phyloP scores from a whole-genome alignment of 2,888 invertebrate genomes.

The Platynereis dumerilii region DNA sequence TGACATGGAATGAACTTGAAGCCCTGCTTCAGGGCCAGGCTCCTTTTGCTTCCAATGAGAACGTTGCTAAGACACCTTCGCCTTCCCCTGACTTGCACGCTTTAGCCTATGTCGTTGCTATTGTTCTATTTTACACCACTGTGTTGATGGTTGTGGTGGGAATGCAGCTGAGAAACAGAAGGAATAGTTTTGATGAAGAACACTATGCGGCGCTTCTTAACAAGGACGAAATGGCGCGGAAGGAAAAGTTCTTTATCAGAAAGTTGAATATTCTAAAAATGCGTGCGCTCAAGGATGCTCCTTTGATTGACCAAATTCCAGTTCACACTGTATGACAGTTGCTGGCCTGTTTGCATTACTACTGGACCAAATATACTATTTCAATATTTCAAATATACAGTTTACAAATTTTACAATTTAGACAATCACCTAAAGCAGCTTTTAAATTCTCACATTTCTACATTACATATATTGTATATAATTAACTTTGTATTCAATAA shows the following conservation, averaged over 20 bases:
- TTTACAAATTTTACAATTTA: too few species aligned
- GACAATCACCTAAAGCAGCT: too few species aligned
- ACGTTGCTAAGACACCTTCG: too few species aligned
- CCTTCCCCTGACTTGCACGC: neutral
- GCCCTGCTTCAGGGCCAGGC: too few species aligned
- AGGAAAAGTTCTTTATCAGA: neutral
- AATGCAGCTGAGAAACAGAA: constrained; percentile 1
- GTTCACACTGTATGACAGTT: constrained; percentile 5
- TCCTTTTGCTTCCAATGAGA: too few species aligned
- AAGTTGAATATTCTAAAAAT: constrained; percentile 6
- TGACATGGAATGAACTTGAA: too few species aligned
- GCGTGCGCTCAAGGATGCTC: neutral
- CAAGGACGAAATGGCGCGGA: constrained; percentile 1
- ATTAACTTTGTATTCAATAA: too few species aligned
- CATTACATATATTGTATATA: too few species aligned
- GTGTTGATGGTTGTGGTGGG: constrained; percentile 1
- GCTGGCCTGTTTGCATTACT: too few species aligned
- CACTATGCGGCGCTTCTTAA: constrained; percentile 8
- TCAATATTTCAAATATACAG: too few species aligned
- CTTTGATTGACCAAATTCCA: neutral
- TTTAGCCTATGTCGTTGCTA: neutral
- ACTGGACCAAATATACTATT: too few species aligned
- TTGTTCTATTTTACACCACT: neutral
- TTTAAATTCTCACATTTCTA: too few species aligned
- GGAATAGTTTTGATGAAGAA: constrained; percentile 1